Evolutionary conservation across 2,797 vertebrate species (phyloP).

Genomic region (Gymnoscopelus microlampas): DNA sequence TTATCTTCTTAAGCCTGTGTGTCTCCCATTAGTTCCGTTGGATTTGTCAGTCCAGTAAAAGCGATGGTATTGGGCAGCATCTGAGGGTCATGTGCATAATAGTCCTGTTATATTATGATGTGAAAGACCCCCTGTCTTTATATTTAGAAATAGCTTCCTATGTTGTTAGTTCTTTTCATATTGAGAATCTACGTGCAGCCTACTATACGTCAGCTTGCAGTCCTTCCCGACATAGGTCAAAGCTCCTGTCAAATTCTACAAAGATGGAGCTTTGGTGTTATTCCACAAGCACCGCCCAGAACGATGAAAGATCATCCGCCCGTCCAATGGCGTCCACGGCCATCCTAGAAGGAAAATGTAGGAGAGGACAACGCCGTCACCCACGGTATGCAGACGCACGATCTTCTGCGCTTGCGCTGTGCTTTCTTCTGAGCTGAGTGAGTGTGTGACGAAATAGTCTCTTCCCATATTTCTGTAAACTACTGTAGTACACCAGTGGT

Average conservation of each 20-base stretch:
- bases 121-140: constrained; percentile 24
- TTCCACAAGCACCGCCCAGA: constrained; percentile 69
- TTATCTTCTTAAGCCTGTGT: constrained; percentile 69
- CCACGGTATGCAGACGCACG: not conserved
- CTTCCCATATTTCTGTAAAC: too few species aligned
- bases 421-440: too few species aligned
- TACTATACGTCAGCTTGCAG: constrained; percentile 47
- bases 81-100: constrained; percentile 39
- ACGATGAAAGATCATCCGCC: constrained; percentile 44
- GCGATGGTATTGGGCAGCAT: constrained; percentile 63
- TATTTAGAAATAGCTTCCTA: constrained; percentile 42
- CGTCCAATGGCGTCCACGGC: constrained; percentile 66
- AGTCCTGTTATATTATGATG: constrained; percentile 16
- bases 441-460: too few species aligned
- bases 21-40: constrained; percentile 70
- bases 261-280: constrained; percentile 80
- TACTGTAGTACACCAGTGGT: too few species aligned
- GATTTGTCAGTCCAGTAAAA: constrained; percentile 56
- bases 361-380: constrained; percentile 27
- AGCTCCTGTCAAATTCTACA: constrained; percentile 82
- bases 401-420: too few species aligned
- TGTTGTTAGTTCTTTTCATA: constrained; percentile 49
- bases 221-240: constrained; percentile 77
- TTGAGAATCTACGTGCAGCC: constrained; percentile 29
- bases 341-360: constrained; percentile 1